Conservation (phyloP, 2,888 invertebrate genomes). For the Diachrysia chrysitis region DNA sequence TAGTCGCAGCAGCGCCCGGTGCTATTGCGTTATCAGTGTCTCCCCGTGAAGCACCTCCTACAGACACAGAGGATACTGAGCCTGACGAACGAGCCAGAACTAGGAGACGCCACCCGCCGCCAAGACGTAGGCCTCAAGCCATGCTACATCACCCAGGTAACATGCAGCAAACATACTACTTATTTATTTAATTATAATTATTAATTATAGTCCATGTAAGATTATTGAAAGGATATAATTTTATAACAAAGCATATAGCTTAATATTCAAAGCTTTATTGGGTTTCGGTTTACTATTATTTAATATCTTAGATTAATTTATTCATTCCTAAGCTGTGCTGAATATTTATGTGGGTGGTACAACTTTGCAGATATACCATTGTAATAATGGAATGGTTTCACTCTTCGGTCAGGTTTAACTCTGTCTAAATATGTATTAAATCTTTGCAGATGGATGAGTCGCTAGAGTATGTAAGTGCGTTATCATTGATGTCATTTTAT, state of each 20-base stretch:
- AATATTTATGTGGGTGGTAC: not conserved
- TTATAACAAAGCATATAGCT: not conserved
- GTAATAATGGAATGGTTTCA: not conserved
- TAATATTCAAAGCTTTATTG: not conserved
- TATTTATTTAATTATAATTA: no score
- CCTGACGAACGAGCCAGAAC: slow-evolving; percentile 83
- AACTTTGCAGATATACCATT: not conserved
- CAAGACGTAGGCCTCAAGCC: slow-evolving; percentile 79
- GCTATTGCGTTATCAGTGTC: slow-evolving; percentile 96
- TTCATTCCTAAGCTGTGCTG: not conserved
- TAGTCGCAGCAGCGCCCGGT: slow-evolving; percentile 96
- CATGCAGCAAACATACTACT: not conserved
- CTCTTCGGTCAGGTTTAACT: not conserved
- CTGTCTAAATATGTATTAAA: slow-evolving; percentile 4
- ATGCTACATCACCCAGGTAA: slow-evolving; percentile 82
- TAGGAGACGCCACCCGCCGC: slow-evolving; percentile 81
- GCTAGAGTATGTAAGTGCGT: slow-evolving; percentile 57
- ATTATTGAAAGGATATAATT: not conserved
- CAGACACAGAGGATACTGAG: slow-evolving; percentile 85
- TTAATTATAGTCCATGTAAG: not conserved
- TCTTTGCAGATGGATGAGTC: slow-evolving; percentile 61
- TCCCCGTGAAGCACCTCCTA: slow-evolving; percentile 82
- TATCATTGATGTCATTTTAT: slow-evolving; percentile 25
- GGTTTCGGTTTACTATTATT: not conserved
- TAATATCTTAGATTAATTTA: not conserved